Percentiles rank a stretch among this genome's conserved stretches.
These are phyloP conservation scores for Gymnosoma rotundatum DNA, from an alignment of 2,888 invertebrate species.

Conservation along the genomic window DNA sequence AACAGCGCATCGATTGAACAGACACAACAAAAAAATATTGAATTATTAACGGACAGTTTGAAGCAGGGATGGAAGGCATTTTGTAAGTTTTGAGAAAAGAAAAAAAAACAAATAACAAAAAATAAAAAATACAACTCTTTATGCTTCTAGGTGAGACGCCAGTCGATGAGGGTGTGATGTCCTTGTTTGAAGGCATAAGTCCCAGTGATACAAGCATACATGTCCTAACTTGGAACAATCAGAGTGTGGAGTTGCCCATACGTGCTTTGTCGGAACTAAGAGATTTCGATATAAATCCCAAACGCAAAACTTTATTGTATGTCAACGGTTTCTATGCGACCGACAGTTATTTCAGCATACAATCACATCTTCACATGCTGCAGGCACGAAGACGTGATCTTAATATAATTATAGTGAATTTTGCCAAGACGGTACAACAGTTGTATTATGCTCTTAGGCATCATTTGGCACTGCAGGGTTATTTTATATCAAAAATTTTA, in stretches of 20 bases:
- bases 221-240: slow-evolving; percentile 78
- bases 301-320: slow-evolving; percentile 77
- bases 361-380: slow-evolving; percentile 76
- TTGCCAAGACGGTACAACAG: slow-evolving; percentile 76
- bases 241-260: slow-evolving; percentile 77
- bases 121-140: background rate
- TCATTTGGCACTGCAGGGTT: slow-evolving; percentile 76
- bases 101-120: background rate
- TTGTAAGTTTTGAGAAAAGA: slow-evolving; percentile 73
- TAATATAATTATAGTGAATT: slow-evolving; percentile 78
- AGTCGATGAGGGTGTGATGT: slow-evolving; percentile 78
- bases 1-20: slow-evolving; percentile 59
- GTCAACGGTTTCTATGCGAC: slow-evolving; percentile 77
- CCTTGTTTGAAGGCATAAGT: slow-evolving; percentile 77
- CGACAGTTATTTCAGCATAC: slow-evolving; percentile 77
- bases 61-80: slow-evolving; percentile 76
- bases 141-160: slow-evolving; percentile 76
- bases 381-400: slow-evolving; percentile 76
- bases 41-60: slow-evolving; percentile 74
- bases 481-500: slow-evolving; percentile 76
- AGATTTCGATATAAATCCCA: slow-evolving; percentile 76
- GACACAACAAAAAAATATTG: slow-evolving; percentile 75
- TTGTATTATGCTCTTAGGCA: slow-evolving; percentile 78
- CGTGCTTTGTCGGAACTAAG: slow-evolving; percentile 76
- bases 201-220: slow-evolving; percentile 78